These are phyloP conservation scores for Corythaixoides concolor DNA, from an alignment of 2,113 vertebrate genomes.

Conservation along the genomic window DNA sequence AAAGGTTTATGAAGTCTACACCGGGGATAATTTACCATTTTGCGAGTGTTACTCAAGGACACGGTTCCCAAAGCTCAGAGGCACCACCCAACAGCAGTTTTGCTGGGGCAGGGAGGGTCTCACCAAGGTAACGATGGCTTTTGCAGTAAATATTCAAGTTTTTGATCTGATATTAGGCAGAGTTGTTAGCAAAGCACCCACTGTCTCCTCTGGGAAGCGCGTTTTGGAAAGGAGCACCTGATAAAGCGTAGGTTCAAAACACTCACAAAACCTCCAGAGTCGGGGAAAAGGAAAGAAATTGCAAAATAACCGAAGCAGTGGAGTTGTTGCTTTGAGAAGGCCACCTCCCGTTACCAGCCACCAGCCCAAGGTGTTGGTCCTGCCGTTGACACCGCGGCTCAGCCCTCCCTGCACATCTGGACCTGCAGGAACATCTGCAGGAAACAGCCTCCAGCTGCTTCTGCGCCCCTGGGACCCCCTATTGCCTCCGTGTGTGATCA, in stretches of 20 bases:
- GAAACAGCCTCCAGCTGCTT: neutral
- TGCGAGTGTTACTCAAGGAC: neutral
- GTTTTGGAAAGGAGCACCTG: neutral
- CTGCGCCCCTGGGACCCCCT: accelerated
- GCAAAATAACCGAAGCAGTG: accelerated
- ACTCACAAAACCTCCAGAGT: neutral
- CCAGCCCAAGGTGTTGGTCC: neutral
- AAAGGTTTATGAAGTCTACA: neutral
- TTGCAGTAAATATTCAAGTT: neutral
- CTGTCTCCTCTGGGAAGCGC: neutral
- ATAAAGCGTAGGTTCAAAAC: accelerated
- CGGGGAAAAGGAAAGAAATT: neutral
- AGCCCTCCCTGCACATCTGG: neutral
- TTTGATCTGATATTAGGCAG: neutral
- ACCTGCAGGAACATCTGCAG: constrained; percentile 21
- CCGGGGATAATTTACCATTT: accelerated
- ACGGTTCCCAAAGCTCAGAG: neutral
- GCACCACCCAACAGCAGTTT: neutral
- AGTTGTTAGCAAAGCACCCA: neutral
- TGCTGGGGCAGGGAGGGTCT: neutral
- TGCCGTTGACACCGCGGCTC: accelerated
- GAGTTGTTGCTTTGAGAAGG: neutral
- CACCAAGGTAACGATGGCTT: neutral
- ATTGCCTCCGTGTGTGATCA: neutral
- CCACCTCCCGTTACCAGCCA: neutral